A percentile compares a stretch with the other conserved stretches of the same genome.
Conservation (phyloP, 1,140 invertebrate genomes). For the Eumeta japonica region DNA sequence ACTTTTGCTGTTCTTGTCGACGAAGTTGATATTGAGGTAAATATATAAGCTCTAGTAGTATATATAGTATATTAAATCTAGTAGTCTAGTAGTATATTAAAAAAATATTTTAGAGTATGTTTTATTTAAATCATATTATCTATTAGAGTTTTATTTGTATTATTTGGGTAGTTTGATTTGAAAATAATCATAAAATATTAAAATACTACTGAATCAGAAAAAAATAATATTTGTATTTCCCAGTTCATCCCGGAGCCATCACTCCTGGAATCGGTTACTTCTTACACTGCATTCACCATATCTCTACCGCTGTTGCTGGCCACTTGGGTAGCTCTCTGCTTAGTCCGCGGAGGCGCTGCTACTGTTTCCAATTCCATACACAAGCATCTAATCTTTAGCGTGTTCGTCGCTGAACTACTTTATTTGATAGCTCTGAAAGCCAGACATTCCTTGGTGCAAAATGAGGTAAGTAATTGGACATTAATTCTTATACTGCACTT, state of each 20-base stretch:
- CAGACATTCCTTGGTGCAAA: constrained; percentile 69
- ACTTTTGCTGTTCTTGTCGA: constrained; percentile 91
- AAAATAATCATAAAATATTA: too few relatives aligned
- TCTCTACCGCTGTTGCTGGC: constrained; percentile 76
- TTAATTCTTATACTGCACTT: background rate
- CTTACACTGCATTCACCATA: constrained; percentile 85
- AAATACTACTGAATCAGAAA: background rate
- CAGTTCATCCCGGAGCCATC: constrained; percentile 81
- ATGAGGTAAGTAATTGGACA: constrained; percentile 59
- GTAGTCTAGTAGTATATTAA: background rate
- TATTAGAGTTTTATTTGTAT: too few relatives aligned
- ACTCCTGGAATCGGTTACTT: constrained; percentile 79
- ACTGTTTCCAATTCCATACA: constrained; percentile 95
- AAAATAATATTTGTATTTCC: constrained; percentile 16
- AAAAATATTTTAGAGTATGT: background rate
- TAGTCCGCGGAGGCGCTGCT: constrained; percentile 73
- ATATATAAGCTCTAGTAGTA: constrained; percentile 8
- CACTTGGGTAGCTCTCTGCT: constrained; percentile 70
- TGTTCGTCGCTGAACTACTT: constrained; percentile 81
- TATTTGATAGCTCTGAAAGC: constrained; percentile 86
- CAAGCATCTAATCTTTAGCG: constrained; percentile 86
- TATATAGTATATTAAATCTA: background rate
- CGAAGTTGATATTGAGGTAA: constrained; percentile 82
- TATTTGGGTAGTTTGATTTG: too few relatives aligned
- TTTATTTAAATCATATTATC: too few relatives aligned